Evolutionary conservation across 2,888 invertebrate genomes (phyloP), one percentile per base, ranked within the genome.

Genomic region (Sphaeridia pumilis): DNA sequence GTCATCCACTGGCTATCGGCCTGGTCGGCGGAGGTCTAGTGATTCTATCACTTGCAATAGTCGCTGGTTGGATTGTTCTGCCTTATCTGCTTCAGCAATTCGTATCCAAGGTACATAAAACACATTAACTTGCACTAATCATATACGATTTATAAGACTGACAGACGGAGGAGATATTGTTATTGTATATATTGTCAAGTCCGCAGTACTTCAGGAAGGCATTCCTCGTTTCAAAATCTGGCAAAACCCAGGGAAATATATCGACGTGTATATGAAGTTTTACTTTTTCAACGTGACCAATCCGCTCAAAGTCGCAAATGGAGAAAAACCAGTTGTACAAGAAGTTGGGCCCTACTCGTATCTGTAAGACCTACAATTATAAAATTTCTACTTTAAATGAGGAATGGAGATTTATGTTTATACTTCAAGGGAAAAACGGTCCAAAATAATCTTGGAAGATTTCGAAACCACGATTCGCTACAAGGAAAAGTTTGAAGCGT

Each of bases 331-430:
- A 4, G 14, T 4, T 4, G 49, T 58, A 10, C 10, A 28, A 10
- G 55, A 56, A 52, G 42, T 58, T 12, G 58, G 58, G 2, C 58
- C 58, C 0, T 58, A 55, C 28, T 49, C 52, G 1, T 58, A 57
- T 24, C 4, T 38, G 58, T 56, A 49, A 56, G 58, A 31, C 20
- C 5, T n/a, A 24, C 7, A 31, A 7, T 7, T 10, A 31, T 31
- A 31, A 31, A 31, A 10, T 31, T 31, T 31, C 14, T 10, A 31
- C 7, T 14, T 10, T 7, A 31, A 7, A 31, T 31, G 31, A 31
- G 31, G 14, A 31, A 31, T 31, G 14, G 7, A 7, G 7, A 31
- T 10, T 14, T 14, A 14, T 31, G 31, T 31, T 10, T 31, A 31
- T 31, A 31, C 14, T 31, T 14, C 31, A 17, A 38, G 38, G 4